Evolutionary conservation across 2,797 vertebrate genomes (phyloP).

Genomic region (Etheostoma perlongum): DNA sequence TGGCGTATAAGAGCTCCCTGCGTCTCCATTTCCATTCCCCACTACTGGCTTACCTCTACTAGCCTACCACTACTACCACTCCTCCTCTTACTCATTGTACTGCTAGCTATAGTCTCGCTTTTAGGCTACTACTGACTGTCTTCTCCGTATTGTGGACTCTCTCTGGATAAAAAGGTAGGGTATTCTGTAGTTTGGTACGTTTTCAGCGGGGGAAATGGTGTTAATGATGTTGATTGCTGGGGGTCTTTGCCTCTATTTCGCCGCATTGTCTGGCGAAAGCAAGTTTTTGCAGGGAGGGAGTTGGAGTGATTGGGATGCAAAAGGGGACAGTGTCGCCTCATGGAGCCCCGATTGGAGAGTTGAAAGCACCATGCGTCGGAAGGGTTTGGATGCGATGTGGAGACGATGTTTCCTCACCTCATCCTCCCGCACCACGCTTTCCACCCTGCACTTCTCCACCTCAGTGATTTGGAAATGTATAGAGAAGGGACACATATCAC

Average conservation of each 20-base stretch:
- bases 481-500: background rate
- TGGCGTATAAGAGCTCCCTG: slow-evolving; percentile 80
- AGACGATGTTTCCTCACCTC: slow-evolving; percentile 50
- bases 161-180: slow-evolving; percentile 77
- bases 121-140: slow-evolving; percentile 33
- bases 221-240: slow-evolving; percentile 1
- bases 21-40: slow-evolving; percentile 72
- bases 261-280: slow-evolving; percentile 30
- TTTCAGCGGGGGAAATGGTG: slow-evolving; percentile 2
- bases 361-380: slow-evolving; percentile 53
- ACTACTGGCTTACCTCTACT: slow-evolving; percentile 70
- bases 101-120: slow-evolving; percentile 40
- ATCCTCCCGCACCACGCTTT: slow-evolving; percentile 34
- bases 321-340: slow-evolving; percentile 15
- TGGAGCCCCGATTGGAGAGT: slow-evolving; percentile 40
- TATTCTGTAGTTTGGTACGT: slow-evolving; percentile 28
- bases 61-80: slow-evolving; percentile 50
- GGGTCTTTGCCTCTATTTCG: slow-evolving; percentile 10
- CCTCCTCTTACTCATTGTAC: slow-evolving; percentile 45
- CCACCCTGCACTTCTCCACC: slow-evolving; percentile 47
- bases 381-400: slow-evolving; percentile 58
- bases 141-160: slow-evolving; percentile 49
- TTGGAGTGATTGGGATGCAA: slow-evolving; percentile 34
- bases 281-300: slow-evolving; percentile 36
- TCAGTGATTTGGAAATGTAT: slow-evolving; percentile 10